A percentile compares a stretch with the other conserved stretches of the same genome.
phyloP scores from a whole-genome alignment of 2,888 invertebrate genomes.

The Synanthedon tipuliformis region DNA sequence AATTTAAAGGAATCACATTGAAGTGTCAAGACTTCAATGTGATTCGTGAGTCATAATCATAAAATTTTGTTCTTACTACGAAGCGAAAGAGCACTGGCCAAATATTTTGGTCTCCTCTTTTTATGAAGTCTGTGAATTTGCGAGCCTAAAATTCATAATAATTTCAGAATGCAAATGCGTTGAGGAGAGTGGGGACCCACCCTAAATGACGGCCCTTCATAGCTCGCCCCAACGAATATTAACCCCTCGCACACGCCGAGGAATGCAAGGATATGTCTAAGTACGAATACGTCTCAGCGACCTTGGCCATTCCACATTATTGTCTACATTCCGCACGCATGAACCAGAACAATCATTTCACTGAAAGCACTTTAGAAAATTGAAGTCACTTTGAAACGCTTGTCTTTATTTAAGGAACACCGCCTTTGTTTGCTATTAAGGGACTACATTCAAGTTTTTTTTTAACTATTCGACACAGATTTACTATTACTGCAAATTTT shows the following conservation, averaged over 20 bases:
- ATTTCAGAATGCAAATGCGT: no score
- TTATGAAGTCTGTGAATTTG: no score
- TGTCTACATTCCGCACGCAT: slow-evolving; percentile 12
- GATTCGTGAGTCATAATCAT: no score
- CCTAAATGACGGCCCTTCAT: slow-evolving; percentile 10
- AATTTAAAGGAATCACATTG: no score
- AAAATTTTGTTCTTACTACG: no score
- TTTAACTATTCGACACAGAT: no score
- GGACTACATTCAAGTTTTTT: no score
- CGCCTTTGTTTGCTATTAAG: neutral
- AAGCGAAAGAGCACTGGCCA: no score
- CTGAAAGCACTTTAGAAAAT: slow-evolving; percentile 7
- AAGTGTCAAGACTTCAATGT: no score
- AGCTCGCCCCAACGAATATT: slow-evolving; percentile 7
- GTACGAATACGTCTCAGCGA: slow-evolving; percentile 1
- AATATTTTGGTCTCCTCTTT: no score
- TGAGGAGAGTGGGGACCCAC: slow-evolving; percentile 1
- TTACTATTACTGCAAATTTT: no score
- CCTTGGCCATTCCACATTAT: slow-evolving; percentile 14
- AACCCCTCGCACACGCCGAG: slow-evolving; percentile 8
- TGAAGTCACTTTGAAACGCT: slow-evolving; percentile 5
- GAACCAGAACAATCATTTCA: slow-evolving; percentile 10
- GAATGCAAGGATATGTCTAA: slow-evolving; percentile 14
- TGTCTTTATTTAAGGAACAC: slow-evolving; percentile 5
- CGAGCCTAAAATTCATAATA: no score